A percentile compares a stretch with the other conserved stretches of the same genome.
Conservation (phyloP, 1,140 invertebrate species). For the Coenobita brevimanus region DNA sequence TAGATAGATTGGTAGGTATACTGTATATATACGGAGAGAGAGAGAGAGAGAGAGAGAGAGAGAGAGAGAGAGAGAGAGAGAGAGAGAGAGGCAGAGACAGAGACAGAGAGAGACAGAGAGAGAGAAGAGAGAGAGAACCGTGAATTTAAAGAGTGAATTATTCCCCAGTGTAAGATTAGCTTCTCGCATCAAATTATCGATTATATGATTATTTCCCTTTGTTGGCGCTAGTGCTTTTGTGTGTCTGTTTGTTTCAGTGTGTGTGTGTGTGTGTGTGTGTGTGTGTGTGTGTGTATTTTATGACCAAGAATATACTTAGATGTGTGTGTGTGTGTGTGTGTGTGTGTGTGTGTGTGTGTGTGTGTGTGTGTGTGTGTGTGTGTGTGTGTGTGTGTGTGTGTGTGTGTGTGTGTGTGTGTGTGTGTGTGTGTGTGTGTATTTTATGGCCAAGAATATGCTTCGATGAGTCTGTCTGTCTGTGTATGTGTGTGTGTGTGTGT, state of each 20-base stretch:
- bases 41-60: conserved; percentile 10
- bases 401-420: conserved; percentile 22
- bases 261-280: no score
- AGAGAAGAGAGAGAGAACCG: neutral
- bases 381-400: neutral
- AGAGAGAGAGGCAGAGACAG: conserved; percentile 1
- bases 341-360: no score
- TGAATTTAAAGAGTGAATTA: neutral
- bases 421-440: neutral
- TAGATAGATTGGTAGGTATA: neutral
- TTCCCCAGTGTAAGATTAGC: neutral
- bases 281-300: no score
- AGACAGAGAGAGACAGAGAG: neutral
- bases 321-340: no score
- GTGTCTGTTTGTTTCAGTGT: neutral
- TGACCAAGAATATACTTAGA: no score
- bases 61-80: conserved; percentile 22
- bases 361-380: neutral
- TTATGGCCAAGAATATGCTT: no score
- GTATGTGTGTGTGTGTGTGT: conserved; percentile 23
- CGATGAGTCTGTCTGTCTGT: neutral
- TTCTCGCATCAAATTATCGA: neutral
- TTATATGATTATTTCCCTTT: neutral
- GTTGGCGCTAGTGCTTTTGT: neutral
- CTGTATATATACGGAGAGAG: neutral